Evolutionary conservation across 1,140 invertebrate genomes (phyloP), one percentile per base, ranked within the genome.

Genomic region (Drosophila tristis): DNA sequence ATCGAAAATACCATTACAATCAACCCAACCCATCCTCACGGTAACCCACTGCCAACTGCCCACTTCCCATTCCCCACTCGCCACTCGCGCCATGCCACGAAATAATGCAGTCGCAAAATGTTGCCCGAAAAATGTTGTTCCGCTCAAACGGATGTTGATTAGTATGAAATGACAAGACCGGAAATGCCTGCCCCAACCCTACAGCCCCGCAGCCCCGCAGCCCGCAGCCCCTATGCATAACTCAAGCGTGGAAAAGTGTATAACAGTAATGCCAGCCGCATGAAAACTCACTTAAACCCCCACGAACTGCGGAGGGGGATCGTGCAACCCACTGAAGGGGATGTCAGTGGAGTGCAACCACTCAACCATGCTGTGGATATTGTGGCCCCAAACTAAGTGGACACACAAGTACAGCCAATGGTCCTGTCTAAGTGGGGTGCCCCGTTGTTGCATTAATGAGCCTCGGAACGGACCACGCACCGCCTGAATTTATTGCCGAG

Each of bases 151-250:
- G 74, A 87, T 82, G 82, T 82, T 86, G 82, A 87, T 87, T 87
- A 78, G 82, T 78, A 78, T 81, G 74, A 81, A 87, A 87, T 81
- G 82, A 81, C 78, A 86, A 73, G 59, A 61, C 78, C 82, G 78
- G 78, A 86, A 78, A 72, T 59, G 66, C 57, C 8, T 31, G 31
- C 8, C 23, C 23, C 23, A n/a, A n/a, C n/a, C n/a, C n/a, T n/a
- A n/a, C n/a, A 23, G 23, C 0, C 23, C 23, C 23, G 23, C 3
- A 25, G 0, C 2, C 23, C 0, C 35, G 11, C 11, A 39, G 0
- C 35, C 35, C 8, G 0, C 5, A 6, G 1, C 5, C 26, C 26
- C 26, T 35, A 64, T 35, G 23, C 80, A 84, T 79, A 72, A 72
- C 65, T 66, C 49, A 55, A 42, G 60, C 44, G 47, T 23, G 45